These are phyloP conservation scores for Entosphenus tridentatus DNA, from an alignment of 2,113 vertebrate genomes.

Conservation along the genomic window DNA sequence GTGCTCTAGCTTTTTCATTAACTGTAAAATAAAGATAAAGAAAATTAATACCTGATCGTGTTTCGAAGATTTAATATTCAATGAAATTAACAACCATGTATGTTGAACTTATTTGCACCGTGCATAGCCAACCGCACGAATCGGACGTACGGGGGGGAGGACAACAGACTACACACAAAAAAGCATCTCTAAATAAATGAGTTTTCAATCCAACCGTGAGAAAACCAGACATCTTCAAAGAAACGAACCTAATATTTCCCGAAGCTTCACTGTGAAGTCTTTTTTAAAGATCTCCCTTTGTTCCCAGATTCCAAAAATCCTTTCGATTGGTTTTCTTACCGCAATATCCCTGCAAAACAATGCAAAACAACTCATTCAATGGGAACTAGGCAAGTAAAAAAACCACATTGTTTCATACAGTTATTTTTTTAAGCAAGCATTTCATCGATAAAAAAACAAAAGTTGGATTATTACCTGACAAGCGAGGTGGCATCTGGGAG, in stretches of 20 bases:
- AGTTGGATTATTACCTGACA: slow-evolving; percentile 2
- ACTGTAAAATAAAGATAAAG: too few relatives aligned
- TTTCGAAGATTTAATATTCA: too few relatives aligned
- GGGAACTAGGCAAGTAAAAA: neutral
- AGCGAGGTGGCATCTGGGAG: neutral
- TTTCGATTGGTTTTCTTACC: neutral
- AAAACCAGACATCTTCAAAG: neutral
- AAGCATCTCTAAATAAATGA: too few relatives aligned
- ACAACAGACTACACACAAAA: too few relatives aligned
- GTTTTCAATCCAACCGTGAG: too few relatives aligned
- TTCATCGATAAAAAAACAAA: neutral
- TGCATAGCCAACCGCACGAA: too few relatives aligned
- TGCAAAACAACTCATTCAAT: neutral
- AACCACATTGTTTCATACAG: neutral
- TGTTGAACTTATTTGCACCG: too few relatives aligned
- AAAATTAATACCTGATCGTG: too few relatives aligned
- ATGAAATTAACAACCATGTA: too few relatives aligned
- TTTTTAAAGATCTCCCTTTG: neutral
- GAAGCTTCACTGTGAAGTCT: neutral
- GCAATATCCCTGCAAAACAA: neutral
- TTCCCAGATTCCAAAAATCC: slow-evolving; percentile 1
- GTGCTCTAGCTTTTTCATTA: too few relatives aligned
- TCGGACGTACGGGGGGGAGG: too few relatives aligned
- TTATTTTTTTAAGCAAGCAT: too few relatives aligned
- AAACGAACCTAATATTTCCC: neutral